Conservation (phyloP, 2,113 vertebrate genomes). For the Camelus dromedarius region DNA sequence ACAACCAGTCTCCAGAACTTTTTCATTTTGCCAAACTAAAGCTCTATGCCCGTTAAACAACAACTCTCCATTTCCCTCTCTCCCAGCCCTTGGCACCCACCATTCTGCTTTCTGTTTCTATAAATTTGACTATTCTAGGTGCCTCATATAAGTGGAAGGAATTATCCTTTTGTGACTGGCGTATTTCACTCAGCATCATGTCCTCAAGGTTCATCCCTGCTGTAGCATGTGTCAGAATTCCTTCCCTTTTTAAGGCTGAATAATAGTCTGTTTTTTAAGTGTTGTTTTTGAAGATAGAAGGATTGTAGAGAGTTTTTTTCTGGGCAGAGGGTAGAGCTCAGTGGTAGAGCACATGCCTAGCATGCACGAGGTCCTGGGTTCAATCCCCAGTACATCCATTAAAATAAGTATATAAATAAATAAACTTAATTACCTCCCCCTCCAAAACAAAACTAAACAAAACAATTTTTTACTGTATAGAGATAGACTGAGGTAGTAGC, state of each 20-base stretch:
- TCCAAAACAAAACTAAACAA: too few species aligned
- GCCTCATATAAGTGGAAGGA: background rate
- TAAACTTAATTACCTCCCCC: too few species aligned
- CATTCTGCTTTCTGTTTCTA: background rate
- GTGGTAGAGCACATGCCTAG: too few species aligned
- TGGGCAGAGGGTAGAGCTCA: background rate
- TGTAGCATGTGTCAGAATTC: slow-evolving; percentile 5
- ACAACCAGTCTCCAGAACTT: background rate
- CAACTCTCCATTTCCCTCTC: background rate
- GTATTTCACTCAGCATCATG: background rate
- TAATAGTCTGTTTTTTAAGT: background rate
- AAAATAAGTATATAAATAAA: too few species aligned
- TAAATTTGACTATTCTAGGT: background rate
- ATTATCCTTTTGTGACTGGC: slow-evolving; percentile 17
- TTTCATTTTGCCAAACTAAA: slow-evolving; percentile 7
- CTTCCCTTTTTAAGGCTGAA: slow-evolving; percentile 22
- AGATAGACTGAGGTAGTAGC: background rate
- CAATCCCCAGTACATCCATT: too few species aligned
- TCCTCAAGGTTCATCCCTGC: background rate
- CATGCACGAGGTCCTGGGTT: too few species aligned
- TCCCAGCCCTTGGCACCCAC: background rate
- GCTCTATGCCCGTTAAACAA: background rate
- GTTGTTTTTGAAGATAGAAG: slow-evolving; percentile 29
- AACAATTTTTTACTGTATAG: background rate
- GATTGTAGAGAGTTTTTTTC: background rate